Evolutionary conservation across 2,888 invertebrate species (phyloP), one percentile per base, ranked within the genome.

Genomic region (Thysanoteuthis rhombus): DNA sequence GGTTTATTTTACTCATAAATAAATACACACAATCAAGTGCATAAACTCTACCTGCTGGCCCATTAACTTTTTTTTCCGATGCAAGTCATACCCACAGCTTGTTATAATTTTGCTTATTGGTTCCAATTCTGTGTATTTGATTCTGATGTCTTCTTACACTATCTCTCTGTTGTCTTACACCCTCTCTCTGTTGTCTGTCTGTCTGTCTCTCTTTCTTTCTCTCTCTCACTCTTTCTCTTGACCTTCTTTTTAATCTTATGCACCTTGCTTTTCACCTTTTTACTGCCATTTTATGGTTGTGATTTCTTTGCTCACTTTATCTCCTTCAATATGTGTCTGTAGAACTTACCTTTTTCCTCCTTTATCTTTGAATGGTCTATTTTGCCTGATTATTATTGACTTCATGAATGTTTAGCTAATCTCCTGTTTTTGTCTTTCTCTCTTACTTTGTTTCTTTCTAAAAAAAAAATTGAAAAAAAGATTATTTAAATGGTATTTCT

Each of bases 241-340:
- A 58, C 25, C n/a, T 42, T 42, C 42, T 90, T 40, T 40, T 39
- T 58, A 58, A 58, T 58, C 58, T 58, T 58, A 25, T 75, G 75
- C 75, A 75, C n/a, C 19, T 75, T n/a, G n/a, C 36, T 75, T 75
- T 36, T 19, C n/a, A 75, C 36, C 75, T n/a, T n/a, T 39, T 75
- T 75, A 75, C 45, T 16, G 19, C 39, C 92, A 92, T 38, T 45
- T 45, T 92, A 92, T 93, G 42, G 52, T 92, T 92, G 40, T 92
- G 16, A 47, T 93, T n/a, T 93, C 52, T 47, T 47, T 45, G 42
- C 38, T 38, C 38, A 42, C 25, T 40, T 92, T 12, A 47, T 28
- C 93, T 36, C n/a, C 42, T n/a, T 25, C 45, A 45, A n/a, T 45
- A 22, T 40, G 6, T 32, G 93, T 92, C 42, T 93, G n/a, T 75